Base-by-base conservation (phyloP, 2,113 vertebrate genomes). In the Galemys pyrenaicus region DNA sequence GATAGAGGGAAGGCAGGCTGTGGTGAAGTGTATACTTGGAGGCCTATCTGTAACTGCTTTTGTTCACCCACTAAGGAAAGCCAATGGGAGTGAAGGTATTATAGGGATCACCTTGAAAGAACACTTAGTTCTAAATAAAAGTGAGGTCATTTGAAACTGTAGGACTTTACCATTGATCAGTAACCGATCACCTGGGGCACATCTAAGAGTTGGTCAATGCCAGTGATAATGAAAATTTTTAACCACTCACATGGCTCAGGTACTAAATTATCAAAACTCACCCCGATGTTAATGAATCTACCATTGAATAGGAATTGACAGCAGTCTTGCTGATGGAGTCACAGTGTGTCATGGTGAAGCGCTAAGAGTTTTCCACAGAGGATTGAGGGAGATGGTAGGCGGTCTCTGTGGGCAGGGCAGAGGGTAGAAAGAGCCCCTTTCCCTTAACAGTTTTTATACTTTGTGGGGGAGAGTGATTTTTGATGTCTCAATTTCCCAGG, bases 91-190 rank as follows among this genome's bases (percentile, higher is more conserved):
- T 35, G 13, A 15, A n/a, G 56, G n/a, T 49, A 37, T 58, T 28
- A 13, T 19, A 80, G 39, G 26, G 41, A 62, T 37, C 65, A 70
- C 32, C 22, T 89, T 58, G 54, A 64, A 44, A 75, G 37, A 75
- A 20, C 0, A 5, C 68, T 67, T 9, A 20, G 74, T 75, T 87
- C 49, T 89, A 75, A 64, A 67, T 64, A 44, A 75, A 62, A 49
- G 67, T n/a, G 85, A 75, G 51, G 87, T 89, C 16, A 20, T 64
- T 68, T 84, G 60, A 16, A 78, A 20, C 24, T 44, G 80, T 71
- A 35, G 70, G 32, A 64, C 49, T 77, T 87, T n/a, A n/a, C 37
- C 49, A 20, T 0, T 49, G 58, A 58, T 30, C 32, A 56, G 9
- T 35, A 78, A 20, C 26, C 85, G 37, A 37, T 94, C 81, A 65